Evolutionary conservation across 1,140 invertebrate species (phyloP).

Genomic region (Bombus difficillimus): DNA sequence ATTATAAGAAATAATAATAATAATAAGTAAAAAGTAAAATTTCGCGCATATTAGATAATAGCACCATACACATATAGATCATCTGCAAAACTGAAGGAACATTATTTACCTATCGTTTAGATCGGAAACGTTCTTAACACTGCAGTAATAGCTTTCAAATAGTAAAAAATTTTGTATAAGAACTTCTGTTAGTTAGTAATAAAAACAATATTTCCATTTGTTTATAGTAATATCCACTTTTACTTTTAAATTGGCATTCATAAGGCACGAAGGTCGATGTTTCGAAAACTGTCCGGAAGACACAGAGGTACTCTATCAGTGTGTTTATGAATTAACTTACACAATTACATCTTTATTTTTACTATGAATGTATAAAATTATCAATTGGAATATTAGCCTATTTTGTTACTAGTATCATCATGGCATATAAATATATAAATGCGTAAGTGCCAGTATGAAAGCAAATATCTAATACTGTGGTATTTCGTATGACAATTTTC

Average conservation of each 20-base stretch:
- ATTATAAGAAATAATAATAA: not conserved
- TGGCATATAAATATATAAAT: constrained; percentile 29
- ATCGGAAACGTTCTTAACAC: not conserved
- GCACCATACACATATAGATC: constrained; percentile 13
- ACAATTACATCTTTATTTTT: not conserved
- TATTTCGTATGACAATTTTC: not conserved
- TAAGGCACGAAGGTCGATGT: constrained; percentile 48
- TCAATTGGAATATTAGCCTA: not conserved
- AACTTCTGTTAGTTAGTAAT: constrained; percentile 17
- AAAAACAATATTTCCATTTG: constrained; percentile 21
- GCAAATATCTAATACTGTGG: constrained; percentile 40
- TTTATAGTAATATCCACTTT: constrained; percentile 23
- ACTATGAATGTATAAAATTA: constrained; percentile 8
- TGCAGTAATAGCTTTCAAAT: constrained; percentile 37
- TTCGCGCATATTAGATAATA: constrained; percentile 1
- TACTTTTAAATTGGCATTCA: constrained; percentile 29
- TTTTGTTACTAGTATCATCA: not conserved
- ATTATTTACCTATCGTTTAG: not conserved
- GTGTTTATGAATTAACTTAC: constrained; percentile 1
- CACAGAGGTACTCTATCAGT: constrained; percentile 18
- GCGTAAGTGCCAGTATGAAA: constrained; percentile 31
- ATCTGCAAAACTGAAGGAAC: constrained; percentile 28
- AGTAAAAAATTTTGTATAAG: constrained; percentile 38
- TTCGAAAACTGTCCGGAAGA: constrained; percentile 45
- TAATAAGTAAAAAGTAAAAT: constrained; percentile 29